Percentiles rank a stretch among this genome's conserved stretches.
Evolutionary conservation across 2,113 vertebrate species (phyloP).

Genomic region (Python bivittatus): DNA sequence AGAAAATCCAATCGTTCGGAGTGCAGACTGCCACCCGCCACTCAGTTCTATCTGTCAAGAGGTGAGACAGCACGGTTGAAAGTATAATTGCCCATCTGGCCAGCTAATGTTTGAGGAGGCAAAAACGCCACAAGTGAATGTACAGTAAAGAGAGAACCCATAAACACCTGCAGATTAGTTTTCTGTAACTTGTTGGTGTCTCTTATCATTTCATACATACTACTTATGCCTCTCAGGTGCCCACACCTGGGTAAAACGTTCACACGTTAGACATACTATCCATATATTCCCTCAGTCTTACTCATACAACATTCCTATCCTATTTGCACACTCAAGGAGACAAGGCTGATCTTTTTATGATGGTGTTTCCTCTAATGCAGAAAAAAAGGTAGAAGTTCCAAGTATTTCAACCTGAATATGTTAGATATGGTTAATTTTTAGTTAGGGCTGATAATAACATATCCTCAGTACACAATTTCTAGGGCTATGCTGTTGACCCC

Average conservation of each 20-base stretch:
- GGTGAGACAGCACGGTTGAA: constrained; percentile 2
- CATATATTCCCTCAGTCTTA: no score
- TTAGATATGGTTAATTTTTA: no score
- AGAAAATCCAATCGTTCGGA: neutral
- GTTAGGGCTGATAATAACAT: no score
- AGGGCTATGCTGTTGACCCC: no score
- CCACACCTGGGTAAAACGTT: neutral
- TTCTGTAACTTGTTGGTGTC: neutral
- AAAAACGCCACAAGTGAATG: neutral
- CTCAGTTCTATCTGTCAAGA: constrained; percentile 14
- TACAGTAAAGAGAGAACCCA: neutral
- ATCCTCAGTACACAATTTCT: no score
- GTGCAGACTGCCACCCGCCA: neutral
- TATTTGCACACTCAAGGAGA: no score
- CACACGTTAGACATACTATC: no score
- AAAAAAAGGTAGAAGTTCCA: no score
- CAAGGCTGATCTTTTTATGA: no score
- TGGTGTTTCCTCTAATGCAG: no score
- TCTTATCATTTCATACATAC: neutral
- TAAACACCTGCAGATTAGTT: neutral
- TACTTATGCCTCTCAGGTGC: neutral
- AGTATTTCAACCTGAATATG: no score
- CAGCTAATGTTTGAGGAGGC: neutral
- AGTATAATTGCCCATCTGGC: neutral
- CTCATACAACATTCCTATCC: no score